Conservation (phyloP, 1,140 invertebrate species). For the Calosoma granatense region DNA sequence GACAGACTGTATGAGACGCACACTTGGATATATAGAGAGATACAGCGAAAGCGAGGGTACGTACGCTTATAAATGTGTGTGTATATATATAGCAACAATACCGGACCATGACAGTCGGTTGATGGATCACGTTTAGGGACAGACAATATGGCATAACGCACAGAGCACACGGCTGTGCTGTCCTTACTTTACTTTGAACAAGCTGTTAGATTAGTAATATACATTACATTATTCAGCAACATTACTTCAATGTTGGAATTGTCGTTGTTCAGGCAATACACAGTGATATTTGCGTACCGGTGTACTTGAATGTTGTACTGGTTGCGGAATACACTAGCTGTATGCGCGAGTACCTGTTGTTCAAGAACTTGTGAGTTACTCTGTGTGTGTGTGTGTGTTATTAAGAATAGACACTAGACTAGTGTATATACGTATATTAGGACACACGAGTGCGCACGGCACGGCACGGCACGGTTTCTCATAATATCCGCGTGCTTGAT, state of each 20-base stretch:
- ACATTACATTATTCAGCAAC: background rate
- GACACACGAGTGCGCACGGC: background rate
- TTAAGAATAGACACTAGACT: too few relatives aligned
- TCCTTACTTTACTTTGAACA: background rate
- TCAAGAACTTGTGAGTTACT: too few relatives aligned
- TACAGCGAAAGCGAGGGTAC: conserved; percentile 11
- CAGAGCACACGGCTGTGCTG: background rate
- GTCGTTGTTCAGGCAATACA: conserved; percentile 23
- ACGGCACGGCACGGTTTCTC: too few relatives aligned
- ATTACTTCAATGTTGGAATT: conserved; percentile 13
- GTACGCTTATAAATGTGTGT: conserved; percentile 9
- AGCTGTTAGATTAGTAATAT: background rate
- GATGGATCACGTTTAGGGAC: conserved; percentile 26
- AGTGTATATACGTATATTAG: background rate
- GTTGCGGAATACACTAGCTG: too few relatives aligned
- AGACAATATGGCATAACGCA: conserved; percentile 26
- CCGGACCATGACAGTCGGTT: conserved; percentile 26
- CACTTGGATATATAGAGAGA: conserved; percentile 23
- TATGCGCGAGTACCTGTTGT: too few relatives aligned
- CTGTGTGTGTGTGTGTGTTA: background rate
- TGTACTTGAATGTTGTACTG: too few relatives aligned
- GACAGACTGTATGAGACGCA: conserved; percentile 22
- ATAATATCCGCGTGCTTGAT: conserved; percentile 4
- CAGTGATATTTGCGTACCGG: too few relatives aligned
- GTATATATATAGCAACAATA: conserved; percentile 25